These are phyloP conservation scores for Actinernus sp. DNA, from an alignment of 92 coral and sea anemone genomes.

Conservation along the genomic window DNA sequence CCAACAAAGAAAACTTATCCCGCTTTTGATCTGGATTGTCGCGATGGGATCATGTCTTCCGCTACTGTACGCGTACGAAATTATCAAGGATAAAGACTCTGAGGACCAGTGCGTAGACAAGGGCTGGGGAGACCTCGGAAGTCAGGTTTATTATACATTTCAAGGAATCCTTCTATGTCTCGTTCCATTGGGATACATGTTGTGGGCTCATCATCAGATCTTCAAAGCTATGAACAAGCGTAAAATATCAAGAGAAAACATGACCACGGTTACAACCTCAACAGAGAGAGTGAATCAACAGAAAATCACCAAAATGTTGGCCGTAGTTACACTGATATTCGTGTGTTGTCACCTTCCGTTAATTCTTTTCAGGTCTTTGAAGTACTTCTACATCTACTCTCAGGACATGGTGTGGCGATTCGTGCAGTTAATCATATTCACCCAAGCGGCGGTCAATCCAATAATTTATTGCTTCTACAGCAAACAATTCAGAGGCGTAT, in stretches of 20 bases:
- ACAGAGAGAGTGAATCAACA: conserved; percentile 45
- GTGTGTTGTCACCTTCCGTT: conserved; percentile 79
- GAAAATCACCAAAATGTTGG: conserved; percentile 82
- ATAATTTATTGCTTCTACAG: conserved; percentile 84
- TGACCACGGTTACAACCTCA: too few species aligned
- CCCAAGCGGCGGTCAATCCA: conserved; percentile 84
- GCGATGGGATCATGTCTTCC: conserved; percentile 70
- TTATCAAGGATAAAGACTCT: conserved; percentile 21
- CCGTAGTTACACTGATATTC: conserved; percentile 71
- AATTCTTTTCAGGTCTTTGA: conserved; percentile 56
- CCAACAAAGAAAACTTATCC: conserved; percentile 35
- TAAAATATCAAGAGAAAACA: conserved; percentile 15
- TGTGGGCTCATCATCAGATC: conserved; percentile 67
- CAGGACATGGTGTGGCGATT: conserved; percentile 66
- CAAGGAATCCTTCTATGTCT: conserved; percentile 81
- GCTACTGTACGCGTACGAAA: conserved; percentile 78
- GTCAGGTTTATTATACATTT: conserved; percentile 84
- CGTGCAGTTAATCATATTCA: conserved; percentile 77
- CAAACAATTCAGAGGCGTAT: conserved; percentile 71
- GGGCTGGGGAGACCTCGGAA: conserved; percentile 70
- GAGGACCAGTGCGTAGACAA: conserved; percentile 77
- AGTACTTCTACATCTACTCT: conserved; percentile 71
- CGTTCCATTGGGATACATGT: conserved; percentile 70
- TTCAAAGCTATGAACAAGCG: conserved; percentile 56
- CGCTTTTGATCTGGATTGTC: conserved; percentile 64